A percentile compares a stretch with the other conserved stretches of the same genome.
phyloP scores from a whole-genome alignment of 2,797 vertebrate species.

The Falco novaeseelandiae region DNA sequence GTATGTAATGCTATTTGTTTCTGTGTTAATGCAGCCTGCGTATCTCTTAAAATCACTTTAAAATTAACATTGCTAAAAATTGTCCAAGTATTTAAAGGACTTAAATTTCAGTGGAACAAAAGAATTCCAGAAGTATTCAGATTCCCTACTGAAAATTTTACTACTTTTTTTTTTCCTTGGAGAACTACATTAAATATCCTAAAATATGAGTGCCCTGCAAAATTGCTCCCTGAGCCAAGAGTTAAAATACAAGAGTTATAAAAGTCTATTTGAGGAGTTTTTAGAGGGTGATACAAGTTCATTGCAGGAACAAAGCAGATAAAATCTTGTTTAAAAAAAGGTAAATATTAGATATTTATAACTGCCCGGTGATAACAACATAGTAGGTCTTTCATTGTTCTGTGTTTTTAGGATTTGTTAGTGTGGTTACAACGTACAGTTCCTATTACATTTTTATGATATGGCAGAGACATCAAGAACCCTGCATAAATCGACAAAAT shows the following conservation, averaged over 20 bases:
- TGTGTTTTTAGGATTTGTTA: background rate
- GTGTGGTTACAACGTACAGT: background rate
- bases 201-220: background rate
- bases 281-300: background rate
- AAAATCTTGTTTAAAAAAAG: background rate
- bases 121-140: background rate
- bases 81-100: background rate
- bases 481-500: background rate
- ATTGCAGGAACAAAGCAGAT: background rate
- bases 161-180: background rate
- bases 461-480: background rate
- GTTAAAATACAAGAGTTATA: background rate
- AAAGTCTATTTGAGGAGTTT: background rate
- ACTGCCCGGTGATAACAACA: background rate
- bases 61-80: background rate
- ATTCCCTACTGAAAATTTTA: background rate
- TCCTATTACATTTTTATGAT: background rate
- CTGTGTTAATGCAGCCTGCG: background rate
- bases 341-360: slow-evolving; percentile 9
- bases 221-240: background rate
- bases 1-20: background rate
- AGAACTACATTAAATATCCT: background rate
- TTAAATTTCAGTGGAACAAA: background rate
- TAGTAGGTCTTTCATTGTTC: background rate
- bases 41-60: background rate